Conservation (phyloP, 2,888 invertebrate species). For the Ethmia dodecea region DNA sequence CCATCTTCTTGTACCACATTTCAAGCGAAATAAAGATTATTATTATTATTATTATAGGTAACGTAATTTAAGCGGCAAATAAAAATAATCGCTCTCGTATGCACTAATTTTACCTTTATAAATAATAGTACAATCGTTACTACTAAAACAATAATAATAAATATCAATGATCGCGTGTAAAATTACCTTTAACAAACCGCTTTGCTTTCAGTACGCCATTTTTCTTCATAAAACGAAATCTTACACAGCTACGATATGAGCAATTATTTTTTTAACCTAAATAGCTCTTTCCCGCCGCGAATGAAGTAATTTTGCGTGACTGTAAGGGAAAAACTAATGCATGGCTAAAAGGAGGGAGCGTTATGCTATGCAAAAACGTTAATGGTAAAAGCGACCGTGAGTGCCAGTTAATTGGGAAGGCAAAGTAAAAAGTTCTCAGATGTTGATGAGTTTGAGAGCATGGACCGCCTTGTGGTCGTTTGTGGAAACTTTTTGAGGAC, state of each 20-base stretch:
- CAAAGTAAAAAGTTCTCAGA: conserved; percentile 25
- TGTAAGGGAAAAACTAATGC: conserved; percentile 16
- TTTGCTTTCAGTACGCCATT: conserved; percentile 5
- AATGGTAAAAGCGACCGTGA: conserved; percentile 26
- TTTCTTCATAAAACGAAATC: neutral
- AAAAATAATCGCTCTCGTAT: no score
- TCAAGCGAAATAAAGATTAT: no score
- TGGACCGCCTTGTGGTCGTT: no score
- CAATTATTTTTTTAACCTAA: conserved; percentile 16
- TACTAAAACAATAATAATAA: no score
- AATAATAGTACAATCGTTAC: no score
- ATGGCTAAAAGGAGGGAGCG: conserved; percentile 8
- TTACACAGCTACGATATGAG: neutral
- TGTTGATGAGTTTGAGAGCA: conserved; percentile 13
- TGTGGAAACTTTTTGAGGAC: no score
- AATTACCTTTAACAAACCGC: neutral
- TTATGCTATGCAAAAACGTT: conserved; percentile 27
- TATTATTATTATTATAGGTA: no score
- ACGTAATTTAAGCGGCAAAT: no score
- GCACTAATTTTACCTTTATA: no score
- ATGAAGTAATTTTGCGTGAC: conserved; percentile 52
- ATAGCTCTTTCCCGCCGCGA: conserved; percentile 25
- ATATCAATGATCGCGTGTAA: no score
- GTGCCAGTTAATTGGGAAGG: conserved; percentile 25
- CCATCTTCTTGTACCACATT: no score